Conservation (phyloP, 2,888 invertebrate genomes). For the Tiliacea citrago region DNA sequence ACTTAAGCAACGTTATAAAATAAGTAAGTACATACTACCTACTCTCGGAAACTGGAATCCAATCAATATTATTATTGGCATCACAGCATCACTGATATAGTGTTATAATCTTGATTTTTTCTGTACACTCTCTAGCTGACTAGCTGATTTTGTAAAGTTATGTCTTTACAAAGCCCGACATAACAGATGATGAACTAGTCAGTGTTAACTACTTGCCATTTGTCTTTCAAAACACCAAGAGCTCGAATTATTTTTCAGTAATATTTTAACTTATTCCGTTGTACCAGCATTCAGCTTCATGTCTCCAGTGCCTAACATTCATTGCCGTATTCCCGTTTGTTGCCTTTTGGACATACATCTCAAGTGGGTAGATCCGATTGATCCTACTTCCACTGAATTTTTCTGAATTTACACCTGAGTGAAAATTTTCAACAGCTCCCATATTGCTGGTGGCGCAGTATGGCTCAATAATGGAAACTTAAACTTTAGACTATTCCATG, state of each 20-base stretch:
- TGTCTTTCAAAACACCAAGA: background rate
- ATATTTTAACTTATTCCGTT: background rate
- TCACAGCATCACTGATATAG: too few relatives aligned
- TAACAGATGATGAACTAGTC: background rate
- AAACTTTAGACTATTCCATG: background rate
- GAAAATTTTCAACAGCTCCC: background rate
- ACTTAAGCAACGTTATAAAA: constrained; percentile 28
- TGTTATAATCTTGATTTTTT: too few relatives aligned
- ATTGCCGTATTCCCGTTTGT: too few relatives aligned
- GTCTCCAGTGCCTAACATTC: background rate
- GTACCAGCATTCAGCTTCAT: background rate
- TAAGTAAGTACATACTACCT: constrained; percentile 18
- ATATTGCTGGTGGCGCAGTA: background rate
- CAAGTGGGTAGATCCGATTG: background rate
- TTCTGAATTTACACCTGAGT: too few relatives aligned
- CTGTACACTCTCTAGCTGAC: too few relatives aligned
- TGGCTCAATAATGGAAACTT: background rate
- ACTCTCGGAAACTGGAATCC: constrained; percentile 20
- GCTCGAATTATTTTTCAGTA: background rate
- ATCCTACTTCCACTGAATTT: background rate
- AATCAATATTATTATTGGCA: constrained; percentile 24
- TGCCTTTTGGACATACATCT: background rate
- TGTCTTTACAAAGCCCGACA: background rate
- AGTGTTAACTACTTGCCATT: background rate
- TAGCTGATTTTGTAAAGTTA: background rate